A percentile compares a stretch with the other conserved stretches of the same genome.
phyloP scores from a whole-genome alignment of 2,113 vertebrate species.

The Pluvialis apricaria region DNA sequence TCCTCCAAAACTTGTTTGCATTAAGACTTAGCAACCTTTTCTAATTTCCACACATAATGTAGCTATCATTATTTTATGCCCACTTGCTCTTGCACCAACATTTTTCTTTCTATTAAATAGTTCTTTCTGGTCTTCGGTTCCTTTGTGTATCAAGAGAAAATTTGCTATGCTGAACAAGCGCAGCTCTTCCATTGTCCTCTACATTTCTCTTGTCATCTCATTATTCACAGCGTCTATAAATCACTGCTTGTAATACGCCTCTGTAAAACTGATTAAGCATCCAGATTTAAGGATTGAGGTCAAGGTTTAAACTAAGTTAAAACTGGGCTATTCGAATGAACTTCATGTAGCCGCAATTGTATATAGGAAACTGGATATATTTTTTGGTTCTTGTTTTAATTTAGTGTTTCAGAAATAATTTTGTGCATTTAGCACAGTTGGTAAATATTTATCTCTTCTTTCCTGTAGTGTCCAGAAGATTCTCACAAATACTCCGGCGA shows the following conservation, averaged over 20 bases:
- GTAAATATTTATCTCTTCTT: constrained; percentile 29
- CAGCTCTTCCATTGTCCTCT: constrained; percentile 17
- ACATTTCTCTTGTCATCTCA: constrained; percentile 20
- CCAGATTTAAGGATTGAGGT: constrained; percentile 5
- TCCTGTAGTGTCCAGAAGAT: constrained; percentile 92
- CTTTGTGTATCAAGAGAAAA: constrained; percentile 33
- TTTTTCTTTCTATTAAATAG: constrained; percentile 37
- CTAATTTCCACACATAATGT: not conserved
- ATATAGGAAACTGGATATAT: not conserved
- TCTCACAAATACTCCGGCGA: constrained; percentile 96
- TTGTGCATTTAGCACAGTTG: not conserved
- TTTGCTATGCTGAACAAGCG: constrained; percentile 24
- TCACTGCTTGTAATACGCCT: constrained; percentile 1
- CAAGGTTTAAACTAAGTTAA: constrained; percentile 11
- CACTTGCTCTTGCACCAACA: not conserved
- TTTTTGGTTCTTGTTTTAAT: not conserved
- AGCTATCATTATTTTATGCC: not conserved
- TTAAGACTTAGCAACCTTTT: not conserved
- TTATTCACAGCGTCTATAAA: constrained; percentile 43
- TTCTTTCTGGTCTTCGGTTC: constrained; percentile 2
- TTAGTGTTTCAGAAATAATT: not conserved
- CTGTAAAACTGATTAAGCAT: constrained; percentile 6
- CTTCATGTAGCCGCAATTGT: not conserved
- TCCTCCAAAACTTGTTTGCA: not conserved
- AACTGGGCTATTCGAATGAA: not conserved